Base-by-base conservation (phyloP, 2,113 vertebrate genomes). In the Synodontis membranacea region DNA sequence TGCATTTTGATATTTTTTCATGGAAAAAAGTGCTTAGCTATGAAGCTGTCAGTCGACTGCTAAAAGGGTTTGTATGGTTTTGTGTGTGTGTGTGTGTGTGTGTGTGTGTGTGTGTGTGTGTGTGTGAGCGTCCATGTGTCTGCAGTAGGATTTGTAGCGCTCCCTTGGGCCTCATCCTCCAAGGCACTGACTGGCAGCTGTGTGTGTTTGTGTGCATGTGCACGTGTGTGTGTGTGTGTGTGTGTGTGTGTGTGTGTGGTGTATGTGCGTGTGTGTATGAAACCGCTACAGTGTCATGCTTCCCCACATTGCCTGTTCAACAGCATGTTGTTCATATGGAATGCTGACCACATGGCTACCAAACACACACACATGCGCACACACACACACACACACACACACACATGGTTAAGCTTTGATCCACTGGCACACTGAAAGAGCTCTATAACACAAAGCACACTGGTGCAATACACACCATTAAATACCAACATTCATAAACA, bases 171-270 rank as follows among this genome's bases (percentile, higher is more conserved):
- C 92, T 84, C 90, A 81, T 91, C 92, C 93, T 62, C 92, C 92
- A 93, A 93, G 92, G 89, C 91, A 90, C 84, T 92, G 91, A 93
- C 91, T 94, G 94, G 93, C 94, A 95, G 93, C 93, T 94, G 93
- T 92, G 90, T 91, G 89, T 79, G 89, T 89, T 87, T 76, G 88
- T 90, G 31, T 14, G 80, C n/a, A 25, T 62, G 34, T 81, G 79
- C 60, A 54, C 28, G 31, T 58, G 50, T 56, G 74, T 89, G 86
- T 89, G 75, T 80, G 84, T 80, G 75, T 68, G 52, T 81, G 78
- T 81, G 76, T 54, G 76, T 82, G 78, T 82, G 62, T 72, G 64
- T 81, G 50, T 72, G 62, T 80, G 76, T 68, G 37, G 37, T 68
- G 75, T 25, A 44, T 68, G 84, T 80, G 84, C 42, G 39, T 86